These are phyloP conservation scores for Eulemur albifrons DNA, from an alignment of 2,797 vertebrate genomes.

Conservation along the genomic window DNA sequence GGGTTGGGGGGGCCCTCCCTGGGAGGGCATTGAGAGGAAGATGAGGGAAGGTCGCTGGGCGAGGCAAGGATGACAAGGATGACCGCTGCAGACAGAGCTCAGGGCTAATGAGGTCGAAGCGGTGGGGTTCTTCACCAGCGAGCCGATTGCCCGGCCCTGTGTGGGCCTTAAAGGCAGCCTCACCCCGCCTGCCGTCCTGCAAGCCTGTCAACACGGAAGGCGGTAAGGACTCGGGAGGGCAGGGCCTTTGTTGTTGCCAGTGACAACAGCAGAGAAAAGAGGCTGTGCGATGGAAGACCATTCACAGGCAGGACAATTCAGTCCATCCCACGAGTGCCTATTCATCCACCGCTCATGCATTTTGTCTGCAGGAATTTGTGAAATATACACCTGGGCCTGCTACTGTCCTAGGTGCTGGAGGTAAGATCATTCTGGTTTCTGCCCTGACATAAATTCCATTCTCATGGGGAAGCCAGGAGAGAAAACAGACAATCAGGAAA, in stretches of 20 bases:
- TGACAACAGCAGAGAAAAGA: neutral
- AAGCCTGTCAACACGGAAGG: neutral
- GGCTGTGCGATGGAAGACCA: neutral
- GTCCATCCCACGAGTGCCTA: neutral
- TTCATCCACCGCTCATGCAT: neutral
- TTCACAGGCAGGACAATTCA: neutral
- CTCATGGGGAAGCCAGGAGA: neutral
- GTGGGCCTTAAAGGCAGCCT: neutral
- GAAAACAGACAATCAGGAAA: neutral
- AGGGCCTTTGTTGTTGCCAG: neutral
- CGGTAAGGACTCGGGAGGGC: neutral
- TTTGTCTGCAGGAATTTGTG: rapidly evolving
- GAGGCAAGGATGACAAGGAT: neutral
- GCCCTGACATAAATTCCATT: neutral
- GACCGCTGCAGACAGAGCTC: neutral
- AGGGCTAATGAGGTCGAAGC: neutral
- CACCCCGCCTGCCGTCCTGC: too few species aligned
- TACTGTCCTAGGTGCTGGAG: neutral
- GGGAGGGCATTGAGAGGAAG: neutral
- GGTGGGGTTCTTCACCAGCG: neutral
- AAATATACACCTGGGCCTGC: neutral
- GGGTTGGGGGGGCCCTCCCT: neutral
- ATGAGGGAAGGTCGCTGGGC: neutral
- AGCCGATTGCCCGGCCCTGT: neutral
- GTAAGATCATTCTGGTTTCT: neutral